Evolutionary conservation across 2,797 vertebrate genomes (phyloP).

Genomic region (Rhodeus uyekii): DNA sequence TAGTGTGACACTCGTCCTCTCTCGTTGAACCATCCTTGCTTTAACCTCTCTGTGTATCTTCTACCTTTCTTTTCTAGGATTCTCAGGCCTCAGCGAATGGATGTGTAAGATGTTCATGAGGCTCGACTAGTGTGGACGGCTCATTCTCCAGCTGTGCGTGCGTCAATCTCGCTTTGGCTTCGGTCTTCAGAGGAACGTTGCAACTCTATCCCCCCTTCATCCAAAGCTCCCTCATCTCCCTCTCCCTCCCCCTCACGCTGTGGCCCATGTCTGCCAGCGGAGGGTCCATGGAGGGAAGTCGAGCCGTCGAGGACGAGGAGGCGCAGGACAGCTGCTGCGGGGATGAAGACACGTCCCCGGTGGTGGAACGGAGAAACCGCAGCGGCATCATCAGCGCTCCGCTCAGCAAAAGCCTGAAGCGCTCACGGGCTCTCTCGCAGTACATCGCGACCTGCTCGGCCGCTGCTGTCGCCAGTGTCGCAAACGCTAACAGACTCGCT

Average conservation of each 20-base stretch:
- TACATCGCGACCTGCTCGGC: slow-evolving; percentile 85
- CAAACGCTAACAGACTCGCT: slow-evolving; percentile 79
- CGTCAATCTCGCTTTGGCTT: slow-evolving; percentile 50
- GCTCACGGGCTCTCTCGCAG: slow-evolving; percentile 92
- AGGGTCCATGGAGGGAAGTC: slow-evolving; percentile 72
- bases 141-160: slow-evolving; percentile 48
- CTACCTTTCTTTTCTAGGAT: slow-evolving; percentile 33
- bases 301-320: slow-evolving; percentile 71
- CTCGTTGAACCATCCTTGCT: not conserved
- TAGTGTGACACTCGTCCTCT: not conserved
- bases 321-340: slow-evolving; percentile 69
- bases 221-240: slow-evolving; percentile 65
- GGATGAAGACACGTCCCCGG: slow-evolving; percentile 81
- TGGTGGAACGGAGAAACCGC: slow-evolving; percentile 90
- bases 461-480: slow-evolving; percentile 81
- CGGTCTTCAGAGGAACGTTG: slow-evolving; percentile 51
- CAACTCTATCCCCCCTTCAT: slow-evolving; percentile 54
- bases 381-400: slow-evolving; percentile 96
- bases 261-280: slow-evolving; percentile 80
- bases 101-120: slow-evolving; percentile 52
- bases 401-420: slow-evolving; percentile 94
- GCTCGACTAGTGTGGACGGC: slow-evolving; percentile 33
- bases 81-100: slow-evolving; percentile 44
- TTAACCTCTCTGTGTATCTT: slow-evolving; percentile 8
- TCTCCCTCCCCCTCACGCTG: slow-evolving; percentile 63